Percentiles rank a stretch among this genome's conserved stretches.
These are phyloP conservation scores for Apocrypta bakeri DNA, from an alignment of 1,140 invertebrate species.

Conservation along the genomic window DNA sequence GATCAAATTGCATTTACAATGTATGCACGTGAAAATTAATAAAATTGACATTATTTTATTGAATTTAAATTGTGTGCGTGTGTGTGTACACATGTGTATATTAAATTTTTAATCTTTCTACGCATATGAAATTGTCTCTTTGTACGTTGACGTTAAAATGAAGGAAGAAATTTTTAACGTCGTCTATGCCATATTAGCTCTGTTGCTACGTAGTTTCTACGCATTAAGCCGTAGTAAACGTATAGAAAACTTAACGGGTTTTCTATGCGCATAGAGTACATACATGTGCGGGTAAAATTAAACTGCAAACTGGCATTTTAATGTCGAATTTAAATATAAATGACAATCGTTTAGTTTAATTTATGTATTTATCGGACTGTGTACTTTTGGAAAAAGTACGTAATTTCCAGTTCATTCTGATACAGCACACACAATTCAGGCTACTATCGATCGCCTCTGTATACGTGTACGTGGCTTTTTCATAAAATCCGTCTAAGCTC, in stretches of 20 bases:
- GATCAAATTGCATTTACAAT: no score
- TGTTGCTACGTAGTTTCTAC: background rate
- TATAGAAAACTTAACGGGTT: background rate
- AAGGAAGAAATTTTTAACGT: no score
- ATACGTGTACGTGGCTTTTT: slow-evolving; percentile 22
- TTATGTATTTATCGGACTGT: background rate
- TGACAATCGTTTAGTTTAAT: background rate
- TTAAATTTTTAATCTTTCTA: no score
- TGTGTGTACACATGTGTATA: no score
- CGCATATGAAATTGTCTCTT: no score
- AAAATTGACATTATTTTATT: no score
- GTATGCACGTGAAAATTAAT: no score
- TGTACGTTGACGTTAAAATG: no score
- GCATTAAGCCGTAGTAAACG: background rate
- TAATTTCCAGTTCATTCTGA: background rate
- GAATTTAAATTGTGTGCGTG: no score
- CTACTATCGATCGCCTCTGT: slow-evolving; percentile 18
- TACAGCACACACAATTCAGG: background rate
- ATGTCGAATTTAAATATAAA: no score
- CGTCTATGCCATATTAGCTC: background rate
- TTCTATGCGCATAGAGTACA: background rate
- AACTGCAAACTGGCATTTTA: no score
- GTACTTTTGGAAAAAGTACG: background rate
- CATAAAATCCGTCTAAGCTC: slow-evolving; percentile 7
- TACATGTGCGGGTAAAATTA: no score